These are phyloP conservation scores for Eilema sororculum DNA, from an alignment of 2,888 invertebrate genomes.

Conservation along the genomic window DNA sequence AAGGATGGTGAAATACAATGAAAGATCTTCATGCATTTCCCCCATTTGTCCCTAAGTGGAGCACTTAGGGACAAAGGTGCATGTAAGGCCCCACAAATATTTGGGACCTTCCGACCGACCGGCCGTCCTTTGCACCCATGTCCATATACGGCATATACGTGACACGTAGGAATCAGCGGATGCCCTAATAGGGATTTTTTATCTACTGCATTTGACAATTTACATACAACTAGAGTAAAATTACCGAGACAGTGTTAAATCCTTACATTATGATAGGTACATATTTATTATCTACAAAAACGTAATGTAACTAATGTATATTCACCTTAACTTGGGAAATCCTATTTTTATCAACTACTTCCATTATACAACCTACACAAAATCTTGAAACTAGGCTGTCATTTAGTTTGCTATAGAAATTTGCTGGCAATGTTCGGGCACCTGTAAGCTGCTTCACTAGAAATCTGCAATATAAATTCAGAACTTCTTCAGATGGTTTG, in stretches of 20 bases:
- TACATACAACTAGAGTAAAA: background rate
- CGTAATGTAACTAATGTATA: background rate
- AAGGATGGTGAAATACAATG: no score
- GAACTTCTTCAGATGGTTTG: background rate
- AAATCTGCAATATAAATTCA: slow-evolving; percentile 81
- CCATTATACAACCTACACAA: slow-evolving; percentile 93
- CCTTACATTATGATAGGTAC: background rate
- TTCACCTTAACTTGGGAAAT: slow-evolving; percentile 94
- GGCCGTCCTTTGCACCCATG: no score
- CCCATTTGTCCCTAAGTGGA: no score
- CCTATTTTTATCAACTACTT: slow-evolving; percentile 98
- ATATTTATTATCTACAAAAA: background rate
- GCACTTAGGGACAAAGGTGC: no score
- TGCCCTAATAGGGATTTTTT: background rate
- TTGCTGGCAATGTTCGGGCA: slow-evolving; percentile 97
- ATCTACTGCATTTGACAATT: background rate
- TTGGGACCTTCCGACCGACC: no score
- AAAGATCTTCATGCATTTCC: no score
- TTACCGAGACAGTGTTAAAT: background rate
- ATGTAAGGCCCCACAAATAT: no score
- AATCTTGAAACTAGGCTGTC: slow-evolving; percentile 95
- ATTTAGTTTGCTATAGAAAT: slow-evolving; percentile 95
- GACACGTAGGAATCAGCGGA: no score
- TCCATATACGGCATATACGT: no score
- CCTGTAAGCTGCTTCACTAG: slow-evolving; percentile 96